Evolutionary conservation across 2,113 vertebrate genomes (phyloP), one percentile per base, ranked within the genome.

Genomic region (Gymnocephalus cernua): DNA sequence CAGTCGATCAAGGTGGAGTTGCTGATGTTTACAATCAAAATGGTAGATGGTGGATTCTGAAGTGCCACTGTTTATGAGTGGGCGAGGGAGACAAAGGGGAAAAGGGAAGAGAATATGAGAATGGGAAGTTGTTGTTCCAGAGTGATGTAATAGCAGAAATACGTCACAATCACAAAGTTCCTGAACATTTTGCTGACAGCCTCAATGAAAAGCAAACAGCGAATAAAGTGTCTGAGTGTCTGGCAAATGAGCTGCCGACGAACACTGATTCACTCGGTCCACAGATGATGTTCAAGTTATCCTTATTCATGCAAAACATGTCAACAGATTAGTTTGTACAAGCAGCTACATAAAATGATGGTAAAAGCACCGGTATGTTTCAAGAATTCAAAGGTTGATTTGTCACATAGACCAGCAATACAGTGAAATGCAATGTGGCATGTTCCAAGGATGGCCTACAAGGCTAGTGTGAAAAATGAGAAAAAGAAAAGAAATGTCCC

Each of bases 1-100:
- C 94, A 95, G 85, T 93, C 73, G 6, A 9, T 78, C 38, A 95
- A 50, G 15, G 90, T 94, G 19, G 94, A 94, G 82, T 95, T 94
- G 72, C 91, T 92, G 85, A 95, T 94, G 87, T 92, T 95, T 54
- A 95, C 77, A 25, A 95, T 87, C 56, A 91, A 66, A 11, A 91
- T 75, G 8, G 93, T 92, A 18, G 90, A 72, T 0, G 92, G 82
- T 16, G 57, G 62, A 58, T 23, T 57, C 29, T 7, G 66, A 16
- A 78, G 10, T 2, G 68, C 29, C 1, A 56, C 90, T 91, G 83
- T 58, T 75, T 12, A 54, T 48, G 41, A 68, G 38, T 15, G 15
- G 45, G 47, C 1, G 13, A 59, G 38, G 15, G 16, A 51, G 19
- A 66, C 29, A 79, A 50, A 74, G 48, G n/a, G 44, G 65, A 67